Evolutionary conservation across 2,797 vertebrate species (phyloP).

Genomic region (Lagorchestes hirsutus): DNA sequence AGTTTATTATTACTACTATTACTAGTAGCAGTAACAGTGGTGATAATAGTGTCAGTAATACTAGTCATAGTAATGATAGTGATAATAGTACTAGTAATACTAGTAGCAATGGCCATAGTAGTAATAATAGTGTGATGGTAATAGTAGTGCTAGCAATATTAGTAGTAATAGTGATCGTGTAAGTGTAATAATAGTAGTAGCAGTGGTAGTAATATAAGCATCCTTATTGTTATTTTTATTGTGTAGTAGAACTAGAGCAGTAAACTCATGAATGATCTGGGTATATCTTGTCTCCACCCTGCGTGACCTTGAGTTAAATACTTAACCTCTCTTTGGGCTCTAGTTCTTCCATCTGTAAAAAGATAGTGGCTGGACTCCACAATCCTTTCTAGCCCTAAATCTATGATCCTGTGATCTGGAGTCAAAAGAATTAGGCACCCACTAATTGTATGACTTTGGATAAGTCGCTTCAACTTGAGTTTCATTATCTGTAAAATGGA

Average conservation of each 20-base stretch:
- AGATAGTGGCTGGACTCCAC: not conserved
- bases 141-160: too few species aligned
- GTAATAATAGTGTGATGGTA: too few species aligned
- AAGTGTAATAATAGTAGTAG: not conserved
- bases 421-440: not conserved
- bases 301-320: not conserved
- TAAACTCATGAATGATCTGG: not conserved
- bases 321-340: not conserved
- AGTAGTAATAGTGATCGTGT: too few species aligned
- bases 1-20: too few species aligned
- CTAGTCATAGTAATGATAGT: too few species aligned
- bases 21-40: too few species aligned
- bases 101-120: too few species aligned
- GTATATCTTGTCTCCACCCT: not conserved
- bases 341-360: not conserved
- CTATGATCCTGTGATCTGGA: not conserved
- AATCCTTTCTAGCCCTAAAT: not conserved
- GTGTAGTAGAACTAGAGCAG: not conserved
- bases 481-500: not conserved
- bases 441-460: not conserved
- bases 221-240: not conserved
- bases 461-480: not conserved
- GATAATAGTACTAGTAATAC: too few species aligned
- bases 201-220: not conserved
- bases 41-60: too few species aligned